Base-by-base conservation (phyloP, 2,113 vertebrate genomes). In the Neolamprologus cancellatus region DNA sequence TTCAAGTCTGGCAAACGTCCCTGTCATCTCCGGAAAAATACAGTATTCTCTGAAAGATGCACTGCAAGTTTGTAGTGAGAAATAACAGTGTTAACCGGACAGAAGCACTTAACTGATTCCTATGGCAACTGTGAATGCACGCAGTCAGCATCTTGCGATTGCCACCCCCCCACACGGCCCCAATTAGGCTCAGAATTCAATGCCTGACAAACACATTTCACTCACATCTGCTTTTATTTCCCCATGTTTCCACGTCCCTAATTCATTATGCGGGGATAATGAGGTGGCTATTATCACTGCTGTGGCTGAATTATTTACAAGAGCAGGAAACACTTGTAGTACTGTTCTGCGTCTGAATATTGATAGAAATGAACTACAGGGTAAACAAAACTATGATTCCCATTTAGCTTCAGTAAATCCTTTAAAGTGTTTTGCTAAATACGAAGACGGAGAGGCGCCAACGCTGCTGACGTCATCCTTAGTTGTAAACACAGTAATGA, bases 281-380 rank as follows among this genome's bases (percentile, higher is more conserved):
- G 87, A 93, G 84, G 79, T 83, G 78, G 64, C 48, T 84, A 76
- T 83, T 78, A 52, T 78, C 74, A 91, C 55, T 82, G 87, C 85
- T 83, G 84, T 64, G 79, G 71, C 6, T 90, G 28, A 90, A 90
- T 89, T 90, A 90, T 93, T 94, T 87, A 88, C 79, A 84, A 55
- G 53, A 34, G 17, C 85, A 91, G 85, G n/a, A 61, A 90, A 84
- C 64, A 86, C 86, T 89, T 89, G 66, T 87, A 30, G 50, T 78
- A 46, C 46, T 30, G 44, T 17, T 81, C 64, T 57, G 10, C 17
- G 34, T 84, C 34, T 25, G 44, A 83, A 89, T 83, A 84, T 83
- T 59, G 50, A 89, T 85, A 86, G 57, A 13, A 83, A 89, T 82
- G 30, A 85, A 23, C 14, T 54, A n/a, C 9, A 82, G 82, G 32